Conservation (phyloP, 2,113 vertebrate species). For the Phylloscopus trochilus region DNA sequence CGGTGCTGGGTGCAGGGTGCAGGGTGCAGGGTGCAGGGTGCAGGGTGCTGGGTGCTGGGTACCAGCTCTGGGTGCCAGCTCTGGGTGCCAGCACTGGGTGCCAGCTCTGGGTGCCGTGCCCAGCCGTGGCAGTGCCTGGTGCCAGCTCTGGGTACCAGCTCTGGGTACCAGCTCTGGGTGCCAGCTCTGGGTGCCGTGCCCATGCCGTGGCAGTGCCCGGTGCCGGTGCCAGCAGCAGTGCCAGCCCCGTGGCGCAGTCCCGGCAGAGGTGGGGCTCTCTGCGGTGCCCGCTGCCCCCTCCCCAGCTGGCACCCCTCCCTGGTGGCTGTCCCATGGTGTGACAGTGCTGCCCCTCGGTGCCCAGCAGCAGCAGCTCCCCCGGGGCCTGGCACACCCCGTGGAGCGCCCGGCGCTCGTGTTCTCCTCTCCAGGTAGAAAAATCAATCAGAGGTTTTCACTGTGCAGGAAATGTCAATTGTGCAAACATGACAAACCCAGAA, state of each 20-base stretch:
- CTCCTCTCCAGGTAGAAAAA: background rate
- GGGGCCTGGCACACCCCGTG: rapidly evolving
- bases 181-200: too few relatives aligned
- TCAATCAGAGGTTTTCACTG: background rate
- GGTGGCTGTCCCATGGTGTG: background rate
- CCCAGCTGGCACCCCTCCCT: rapidly evolving
- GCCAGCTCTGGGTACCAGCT: too few relatives aligned
- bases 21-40: background rate
- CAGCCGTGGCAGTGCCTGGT: rapidly evolving
- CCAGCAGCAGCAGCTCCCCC: background rate
- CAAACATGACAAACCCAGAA: conserved; percentile 26
- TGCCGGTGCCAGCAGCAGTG: background rate
- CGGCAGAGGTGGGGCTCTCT: rapidly evolving
- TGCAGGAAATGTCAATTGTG: conserved; percentile 43
- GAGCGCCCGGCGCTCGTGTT: rapidly evolving
- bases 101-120: too few relatives aligned
- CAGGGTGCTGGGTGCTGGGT: background rate
- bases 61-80: too few relatives aligned
- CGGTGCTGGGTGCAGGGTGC: too few relatives aligned
- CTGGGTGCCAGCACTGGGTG: too few relatives aligned
- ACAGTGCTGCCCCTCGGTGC: background rate
- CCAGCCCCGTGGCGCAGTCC: rapidly evolving
- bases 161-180: too few relatives aligned
- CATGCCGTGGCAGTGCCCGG: background rate
- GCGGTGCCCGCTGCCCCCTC: background rate